Base-by-base conservation (phyloP, 2,888 invertebrate species). In the Dolomedes plantarius region DNA sequence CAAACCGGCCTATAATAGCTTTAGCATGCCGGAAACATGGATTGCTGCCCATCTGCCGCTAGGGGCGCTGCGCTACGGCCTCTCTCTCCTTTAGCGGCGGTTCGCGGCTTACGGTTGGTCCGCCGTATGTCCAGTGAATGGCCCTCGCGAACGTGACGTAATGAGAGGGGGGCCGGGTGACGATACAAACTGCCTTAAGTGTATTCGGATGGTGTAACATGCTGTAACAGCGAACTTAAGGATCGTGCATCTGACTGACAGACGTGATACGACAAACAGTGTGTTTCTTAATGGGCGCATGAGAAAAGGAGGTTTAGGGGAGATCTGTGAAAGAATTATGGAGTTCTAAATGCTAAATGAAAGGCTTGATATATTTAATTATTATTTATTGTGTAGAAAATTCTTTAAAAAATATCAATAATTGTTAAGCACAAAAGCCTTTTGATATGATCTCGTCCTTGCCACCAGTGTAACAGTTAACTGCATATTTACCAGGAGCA, bases 1-100 rank as follows among this genome's bases (percentile, higher is more conserved):
- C 64, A 74, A 71, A 65, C 73, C 67, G 62, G 32, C 36, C 67
- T 56, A 69, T 64, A 77, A 68, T 77, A 19, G 73, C 27, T 73
- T 73, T 36, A 31, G 19, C 56, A 46, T 27, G 46, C 68, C 74
- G 74, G 68, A 74, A 68, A 68, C 74, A 68, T 27, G 81, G 69
- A 50, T 69, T 64, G 62, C 19, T 27, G 32, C 31, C 32, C 27
- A 19, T 41, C 28, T 23, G 19, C 85, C 85, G 64, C 78, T 69
- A 68, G 29, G 32, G 78, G 78, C 85, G 85, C 85, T 85, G 78
- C 78, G 36, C 19, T 77, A 77, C 77, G 77, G 83, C 56, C 67
- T 72, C 23, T 46, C 68, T 75, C 71, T 56, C 50, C 13, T 23
- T 6, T 27, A 75, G 41, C 32, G 31, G 32, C 19, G 29, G 1